Conservation (phyloP, 2,113 vertebrate genomes). For the Tringa solitaria region DNA sequence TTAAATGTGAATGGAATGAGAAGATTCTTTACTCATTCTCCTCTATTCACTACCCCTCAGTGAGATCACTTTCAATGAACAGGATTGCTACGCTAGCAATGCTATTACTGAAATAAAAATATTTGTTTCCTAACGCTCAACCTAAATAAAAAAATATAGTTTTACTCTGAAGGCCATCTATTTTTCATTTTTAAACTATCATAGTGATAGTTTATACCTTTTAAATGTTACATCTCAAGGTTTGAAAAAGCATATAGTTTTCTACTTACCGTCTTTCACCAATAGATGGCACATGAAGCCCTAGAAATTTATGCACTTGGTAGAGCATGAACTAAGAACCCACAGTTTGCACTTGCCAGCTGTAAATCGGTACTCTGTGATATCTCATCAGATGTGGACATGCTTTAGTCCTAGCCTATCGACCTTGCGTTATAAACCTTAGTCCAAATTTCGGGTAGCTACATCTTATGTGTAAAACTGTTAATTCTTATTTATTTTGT, state of each 20-base stretch:
- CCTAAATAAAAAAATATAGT: neutral
- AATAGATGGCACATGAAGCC: slow-evolving; percentile 55
- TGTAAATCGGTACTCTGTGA: neutral
- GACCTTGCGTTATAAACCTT: neutral
- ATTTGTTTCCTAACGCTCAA: neutral
- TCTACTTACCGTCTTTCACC: neutral
- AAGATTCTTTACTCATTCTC: neutral
- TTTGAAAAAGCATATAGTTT: neutral
- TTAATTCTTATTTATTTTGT: neutral
- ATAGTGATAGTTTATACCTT: neutral
- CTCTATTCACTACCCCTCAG: neutral
- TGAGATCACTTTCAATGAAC: neutral
- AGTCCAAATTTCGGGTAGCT: neutral
- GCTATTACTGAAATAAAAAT: neutral
- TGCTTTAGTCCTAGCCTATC: neutral
- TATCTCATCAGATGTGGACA: neutral
- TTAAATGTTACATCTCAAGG: neutral
- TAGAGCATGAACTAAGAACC: neutral
- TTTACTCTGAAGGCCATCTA: neutral
- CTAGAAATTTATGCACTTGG: neutral
- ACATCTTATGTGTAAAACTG: neutral
- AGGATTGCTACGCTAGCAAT: neutral
- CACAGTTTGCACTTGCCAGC: neutral
- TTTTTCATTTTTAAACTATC: neutral
- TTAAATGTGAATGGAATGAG: neutral